phyloP scores from a whole-genome alignment of 2,797 vertebrate species.

The Halcyon leucocephala region DNA sequence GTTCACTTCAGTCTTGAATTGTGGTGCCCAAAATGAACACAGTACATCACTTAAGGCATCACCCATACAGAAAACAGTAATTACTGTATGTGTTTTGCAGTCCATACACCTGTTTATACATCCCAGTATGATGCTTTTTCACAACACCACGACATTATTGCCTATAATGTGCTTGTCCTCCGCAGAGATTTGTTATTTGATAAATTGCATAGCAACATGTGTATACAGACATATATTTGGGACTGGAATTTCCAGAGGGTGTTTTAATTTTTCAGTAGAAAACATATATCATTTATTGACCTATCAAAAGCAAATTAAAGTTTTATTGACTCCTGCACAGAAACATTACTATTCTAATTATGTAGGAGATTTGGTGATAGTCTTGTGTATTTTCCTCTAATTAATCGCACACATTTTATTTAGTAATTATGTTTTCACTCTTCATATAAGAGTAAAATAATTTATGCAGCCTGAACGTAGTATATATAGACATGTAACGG shows the following conservation, averaged over 20 bases:
- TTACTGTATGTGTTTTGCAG: background rate
- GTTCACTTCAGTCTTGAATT: slow-evolving; percentile 17
- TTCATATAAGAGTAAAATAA: background rate
- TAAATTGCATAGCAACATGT: background rate
- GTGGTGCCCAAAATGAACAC: background rate
- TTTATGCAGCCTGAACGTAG: background rate
- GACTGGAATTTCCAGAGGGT: background rate
- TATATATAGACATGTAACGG: background rate
- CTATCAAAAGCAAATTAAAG: background rate
- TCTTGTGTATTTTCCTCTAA: background rate
- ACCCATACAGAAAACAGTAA: background rate
- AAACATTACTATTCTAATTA: background rate
- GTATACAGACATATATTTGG: background rate
- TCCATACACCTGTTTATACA: background rate
- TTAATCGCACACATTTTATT: background rate
- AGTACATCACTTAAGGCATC: slow-evolving; percentile 2
- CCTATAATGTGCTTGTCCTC: background rate
- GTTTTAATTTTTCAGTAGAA: background rate
- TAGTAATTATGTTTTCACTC: background rate
- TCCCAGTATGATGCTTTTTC: slow-evolving; percentile 26
- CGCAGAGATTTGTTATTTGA: slow-evolving; percentile 1
- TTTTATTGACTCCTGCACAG: background rate
- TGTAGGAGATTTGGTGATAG: background rate
- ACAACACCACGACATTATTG: background rate
- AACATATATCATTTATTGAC: background rate